Evolutionary conservation across 2,797 vertebrate genomes (phyloP).

Genomic region (Tolypeutes matacus): DNA sequence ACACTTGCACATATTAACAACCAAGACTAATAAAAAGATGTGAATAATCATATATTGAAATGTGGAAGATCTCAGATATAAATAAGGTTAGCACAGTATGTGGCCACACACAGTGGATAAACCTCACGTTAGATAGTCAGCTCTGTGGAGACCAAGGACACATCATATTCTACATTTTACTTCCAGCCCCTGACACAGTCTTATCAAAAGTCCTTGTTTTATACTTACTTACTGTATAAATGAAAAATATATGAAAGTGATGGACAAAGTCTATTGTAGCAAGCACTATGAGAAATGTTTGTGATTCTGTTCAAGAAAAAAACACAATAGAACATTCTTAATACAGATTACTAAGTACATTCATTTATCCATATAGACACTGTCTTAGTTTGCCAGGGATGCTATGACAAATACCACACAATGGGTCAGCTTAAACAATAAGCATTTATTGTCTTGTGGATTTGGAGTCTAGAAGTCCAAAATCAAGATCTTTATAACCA

Average conservation of each 20-base stretch:
- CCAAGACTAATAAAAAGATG: neutral
- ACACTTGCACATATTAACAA: neutral
- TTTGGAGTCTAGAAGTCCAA: no score
- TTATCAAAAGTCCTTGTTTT: neutral
- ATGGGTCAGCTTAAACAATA: no score
- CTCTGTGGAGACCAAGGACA: neutral
- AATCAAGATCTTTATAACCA: no score
- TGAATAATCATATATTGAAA: neutral
- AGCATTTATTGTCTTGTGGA: no score
- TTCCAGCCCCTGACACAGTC: neutral
- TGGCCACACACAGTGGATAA: no score
- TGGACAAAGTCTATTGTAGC: neutral
- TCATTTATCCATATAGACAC: neutral
- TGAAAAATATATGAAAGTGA: neutral
- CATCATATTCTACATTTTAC: neutral
- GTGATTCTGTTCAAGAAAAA: neutral
- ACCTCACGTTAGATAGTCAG: neutral
- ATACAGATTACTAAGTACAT: neutral
- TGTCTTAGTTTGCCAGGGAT: no score
- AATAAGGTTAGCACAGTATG: neutral
- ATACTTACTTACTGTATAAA: neutral
- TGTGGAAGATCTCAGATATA: neutral
- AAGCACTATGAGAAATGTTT: neutral
- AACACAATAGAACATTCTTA: neutral
- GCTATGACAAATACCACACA: no score